Percentiles rank a stretch among this genome's conserved stretches.
Evolutionary conservation across 2,888 invertebrate species (phyloP).

Genomic region (Cataglyphis albicans): DNA sequence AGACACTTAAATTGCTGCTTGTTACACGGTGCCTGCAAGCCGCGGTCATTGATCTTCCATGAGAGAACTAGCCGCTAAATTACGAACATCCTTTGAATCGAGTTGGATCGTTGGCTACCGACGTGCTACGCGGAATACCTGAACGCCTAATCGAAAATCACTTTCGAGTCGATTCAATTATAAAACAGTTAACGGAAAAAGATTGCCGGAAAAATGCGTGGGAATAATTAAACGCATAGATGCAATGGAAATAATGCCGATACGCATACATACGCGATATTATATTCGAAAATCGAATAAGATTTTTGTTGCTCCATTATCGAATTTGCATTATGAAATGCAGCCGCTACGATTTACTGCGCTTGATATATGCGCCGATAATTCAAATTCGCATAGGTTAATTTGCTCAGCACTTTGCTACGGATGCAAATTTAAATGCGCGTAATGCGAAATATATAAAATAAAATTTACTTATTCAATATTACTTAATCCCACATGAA

Average conservation of each 20-base stretch:
- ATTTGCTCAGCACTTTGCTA: conserved; percentile 42
- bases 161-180: conserved; percentile 46
- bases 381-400: conserved; percentile 43
- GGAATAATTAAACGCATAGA: conserved; percentile 41
- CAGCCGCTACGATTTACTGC: background rate
- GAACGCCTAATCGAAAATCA: conserved; percentile 46
- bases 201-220: conserved; percentile 29
- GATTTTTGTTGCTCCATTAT: conserved; percentile 54
- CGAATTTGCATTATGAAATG: conserved; percentile 54
- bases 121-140: conserved; percentile 22
- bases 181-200: conserved; percentile 45
- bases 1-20: conserved; percentile 63
- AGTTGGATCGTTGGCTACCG: conserved; percentile 41
- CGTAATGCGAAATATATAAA: conserved; percentile 46
- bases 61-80: conserved; percentile 60
- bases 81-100: conserved; percentile 50
- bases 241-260: conserved; percentile 27
- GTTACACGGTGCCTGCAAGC: conserved; percentile 53
- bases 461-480: conserved; percentile 55
- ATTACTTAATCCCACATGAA: conserved; percentile 43
- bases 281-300: conserved; percentile 34
- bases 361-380: conserved; percentile 34
- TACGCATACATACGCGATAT: background rate
- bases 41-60: conserved; percentile 56
- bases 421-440: conserved; percentile 44